Evolutionary conservation across 2,888 invertebrate genomes (phyloP), one percentile per base, ranked within the genome.

Genomic region (Hypomecis punctinalis): DNA sequence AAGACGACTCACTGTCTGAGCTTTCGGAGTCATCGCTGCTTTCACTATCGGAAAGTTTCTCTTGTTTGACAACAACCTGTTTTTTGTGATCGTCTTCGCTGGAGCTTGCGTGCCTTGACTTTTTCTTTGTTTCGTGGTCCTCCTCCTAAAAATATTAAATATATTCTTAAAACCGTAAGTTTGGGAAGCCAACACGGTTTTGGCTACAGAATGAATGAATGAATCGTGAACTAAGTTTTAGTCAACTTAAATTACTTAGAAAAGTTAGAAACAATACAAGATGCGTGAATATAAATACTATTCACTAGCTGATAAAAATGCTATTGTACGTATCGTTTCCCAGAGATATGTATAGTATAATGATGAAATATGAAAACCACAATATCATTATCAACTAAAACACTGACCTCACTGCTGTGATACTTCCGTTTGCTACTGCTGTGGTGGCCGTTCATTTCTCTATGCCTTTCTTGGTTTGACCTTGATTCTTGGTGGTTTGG

Each of bases 341-440:
- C 39, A 62, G 40, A 8, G 10, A 13, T 52, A 47, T 47, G 36
- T 57, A 37, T 11, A 51, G 36, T 57, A 37, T 11, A 51, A 10
- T 23, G 9, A 52, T 33, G 9, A 51, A 56, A 51, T 11, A 51
- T 10, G n/a, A 36, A 47, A 42, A 68, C 62, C 54, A 63, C 67
- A 67, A 61, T 65, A 63, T 56, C 13, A 56, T 51, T 40, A 69
- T 63, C 55, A 55, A 48, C 2, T 7, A 55, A 8, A 51, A 37
- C 56, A 79, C 83, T 76, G 61, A 93, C 92, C 89, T 91, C 92
- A 82, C 89, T 90, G 69, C 88, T 91, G 37, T 87, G 82, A 74
- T 88, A 80, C 79, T 84, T 88, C 69, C 89, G 82, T 74, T 91
- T 91, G 63, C 68, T 76, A 33, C 84, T 81, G 72, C 85, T 86